Evolutionary conservation across 2,113 vertebrate species (phyloP).

Genomic region (Raja brachyura): DNA sequence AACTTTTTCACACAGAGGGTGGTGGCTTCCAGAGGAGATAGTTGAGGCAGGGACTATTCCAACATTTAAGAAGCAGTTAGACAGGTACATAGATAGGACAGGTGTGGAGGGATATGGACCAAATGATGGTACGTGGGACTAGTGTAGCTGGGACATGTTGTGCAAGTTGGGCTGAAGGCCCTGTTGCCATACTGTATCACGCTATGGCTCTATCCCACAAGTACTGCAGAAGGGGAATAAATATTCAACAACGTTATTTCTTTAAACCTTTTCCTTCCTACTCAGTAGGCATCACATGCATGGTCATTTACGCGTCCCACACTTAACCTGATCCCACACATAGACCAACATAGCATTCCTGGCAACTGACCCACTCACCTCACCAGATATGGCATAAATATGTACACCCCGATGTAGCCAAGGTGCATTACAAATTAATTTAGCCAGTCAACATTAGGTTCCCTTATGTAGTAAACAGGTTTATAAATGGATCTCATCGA

Average conservation of each 20-base stretch:
- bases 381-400: not conserved
- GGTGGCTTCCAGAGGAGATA: too few relatives aligned
- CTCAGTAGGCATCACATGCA: not conserved
- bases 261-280: not conserved
- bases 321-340: not conserved
- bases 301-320: not conserved
- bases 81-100: too few relatives aligned
- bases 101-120: too few relatives aligned
- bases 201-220: too few relatives aligned
- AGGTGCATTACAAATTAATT: not conserved
- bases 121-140: too few relatives aligned
- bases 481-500: constrained; percentile 4
- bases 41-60: too few relatives aligned
- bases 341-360: not conserved
- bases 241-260: too few relatives aligned
- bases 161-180: too few relatives aligned
- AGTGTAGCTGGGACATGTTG: too few relatives aligned
- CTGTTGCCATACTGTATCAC: too few relatives aligned
- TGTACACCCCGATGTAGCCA: not conserved
- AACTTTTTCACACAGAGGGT: too few relatives aligned
- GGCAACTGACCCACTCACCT: not conserved
- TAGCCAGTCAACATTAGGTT: not conserved
- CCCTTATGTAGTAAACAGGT: not conserved
- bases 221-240: not conserved
- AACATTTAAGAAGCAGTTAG: too few relatives aligned